phyloP scores from a whole-genome alignment of 2,797 vertebrate species.

The Spondyliosoma cantharus region DNA sequence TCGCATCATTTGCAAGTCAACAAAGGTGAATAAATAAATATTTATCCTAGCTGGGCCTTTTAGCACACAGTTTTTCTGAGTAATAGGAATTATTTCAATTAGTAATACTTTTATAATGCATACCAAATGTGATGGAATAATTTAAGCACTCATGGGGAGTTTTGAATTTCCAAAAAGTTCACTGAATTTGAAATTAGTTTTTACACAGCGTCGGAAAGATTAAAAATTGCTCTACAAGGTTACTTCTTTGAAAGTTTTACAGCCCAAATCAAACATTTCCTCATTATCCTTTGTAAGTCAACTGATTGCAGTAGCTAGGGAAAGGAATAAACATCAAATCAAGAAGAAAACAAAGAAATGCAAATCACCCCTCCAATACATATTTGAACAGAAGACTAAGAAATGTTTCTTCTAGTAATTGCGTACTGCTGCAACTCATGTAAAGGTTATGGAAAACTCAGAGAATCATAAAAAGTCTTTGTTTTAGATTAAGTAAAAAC shows the following conservation, averaged over 20 bases:
- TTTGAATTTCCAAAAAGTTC: background rate
- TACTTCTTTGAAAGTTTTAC: constrained; percentile 20
- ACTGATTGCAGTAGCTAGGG: background rate
- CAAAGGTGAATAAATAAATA: background rate
- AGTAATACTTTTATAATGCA: background rate
- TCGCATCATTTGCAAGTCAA: background rate
- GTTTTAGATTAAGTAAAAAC: constrained; percentile 16
- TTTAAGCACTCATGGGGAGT: background rate
- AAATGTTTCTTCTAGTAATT: constrained; percentile 16
- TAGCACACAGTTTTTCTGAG: background rate
- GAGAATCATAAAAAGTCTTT: background rate
- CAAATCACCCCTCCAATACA: constrained; percentile 12
- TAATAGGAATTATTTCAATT: background rate
- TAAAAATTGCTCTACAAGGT: background rate
- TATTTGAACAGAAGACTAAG: constrained; percentile 3
- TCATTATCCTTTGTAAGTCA: background rate
- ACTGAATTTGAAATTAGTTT: constrained; percentile 4
- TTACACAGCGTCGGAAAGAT: background rate
- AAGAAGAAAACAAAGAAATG: constrained; percentile 17
- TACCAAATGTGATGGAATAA: constrained; percentile 2
- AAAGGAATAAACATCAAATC: background rate
- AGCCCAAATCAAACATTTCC: background rate
- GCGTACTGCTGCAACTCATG: background rate
- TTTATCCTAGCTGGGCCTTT: background rate
- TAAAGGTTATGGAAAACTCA: background rate